A percentile compares a stretch with the other conserved stretches of the same genome.
Evolutionary conservation across 2,113 vertebrate species (phyloP).

Genomic region (Pyxicephalus adspersus): DNA sequence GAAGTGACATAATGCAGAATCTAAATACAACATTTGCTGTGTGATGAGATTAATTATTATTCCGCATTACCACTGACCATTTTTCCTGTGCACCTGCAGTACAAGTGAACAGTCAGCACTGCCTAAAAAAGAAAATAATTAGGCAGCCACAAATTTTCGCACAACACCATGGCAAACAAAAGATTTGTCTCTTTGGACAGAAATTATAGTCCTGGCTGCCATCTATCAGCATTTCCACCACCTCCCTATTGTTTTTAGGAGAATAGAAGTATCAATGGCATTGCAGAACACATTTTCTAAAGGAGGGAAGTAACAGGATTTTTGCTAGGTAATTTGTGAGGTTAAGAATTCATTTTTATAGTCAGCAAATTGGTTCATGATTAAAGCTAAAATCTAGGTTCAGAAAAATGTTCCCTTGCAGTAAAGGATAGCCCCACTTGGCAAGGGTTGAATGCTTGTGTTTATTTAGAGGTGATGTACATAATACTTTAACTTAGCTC

Average conservation of each 20-base stretch:
- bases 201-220: neutral
- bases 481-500: too few species aligned
- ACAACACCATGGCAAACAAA: constrained; percentile 25
- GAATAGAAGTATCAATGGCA: neutral
- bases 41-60: constrained; percentile 30
- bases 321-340: too few species aligned
- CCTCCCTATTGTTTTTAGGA: too few species aligned
- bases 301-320: too few species aligned
- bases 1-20: too few species aligned
- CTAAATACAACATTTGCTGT: neutral
- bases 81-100: constrained; percentile 33
- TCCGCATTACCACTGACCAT: neutral
- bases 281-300: neutral
- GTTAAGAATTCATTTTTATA: too few species aligned
- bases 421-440: too few species aligned
- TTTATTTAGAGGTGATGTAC: too few species aligned
- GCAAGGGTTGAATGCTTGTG: too few species aligned
- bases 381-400: too few species aligned
- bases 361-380: too few species aligned
- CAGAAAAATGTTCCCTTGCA: too few species aligned
- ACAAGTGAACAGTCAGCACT: constrained; percentile 30
- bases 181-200: constrained; percentile 5
- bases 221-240: neutral
- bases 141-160: neutral
- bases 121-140: constrained; percentile 26